phyloP scores from a whole-genome alignment of 1,140 invertebrate species.

The Diplogasteroides magnus region DNA sequence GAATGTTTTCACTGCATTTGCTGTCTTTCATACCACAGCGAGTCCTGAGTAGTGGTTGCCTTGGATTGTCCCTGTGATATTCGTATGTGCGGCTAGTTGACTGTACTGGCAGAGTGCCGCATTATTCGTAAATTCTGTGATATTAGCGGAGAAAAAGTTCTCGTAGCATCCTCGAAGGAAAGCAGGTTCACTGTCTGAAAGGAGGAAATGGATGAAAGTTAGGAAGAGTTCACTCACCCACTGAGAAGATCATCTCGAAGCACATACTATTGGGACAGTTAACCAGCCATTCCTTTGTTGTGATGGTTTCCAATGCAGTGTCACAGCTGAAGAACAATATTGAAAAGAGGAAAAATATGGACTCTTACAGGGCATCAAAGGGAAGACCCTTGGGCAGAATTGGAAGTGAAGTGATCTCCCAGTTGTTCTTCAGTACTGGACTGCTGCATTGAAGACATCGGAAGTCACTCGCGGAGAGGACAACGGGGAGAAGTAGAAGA shows the following conservation, averaged over 20 bases:
- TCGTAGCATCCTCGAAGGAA: background rate
- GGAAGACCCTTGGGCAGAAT: background rate
- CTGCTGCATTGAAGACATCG: slow-evolving; percentile 5
- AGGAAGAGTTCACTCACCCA: background rate
- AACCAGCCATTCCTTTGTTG: background rate
- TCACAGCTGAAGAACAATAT: background rate
- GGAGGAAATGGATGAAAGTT: background rate
- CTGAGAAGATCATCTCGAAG: background rate
- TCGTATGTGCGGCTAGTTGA: background rate
- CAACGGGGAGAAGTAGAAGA: too few relatives aligned
- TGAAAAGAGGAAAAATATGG: background rate
- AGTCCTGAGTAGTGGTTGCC: background rate
- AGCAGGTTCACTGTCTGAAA: background rate
- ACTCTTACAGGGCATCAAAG: background rate
- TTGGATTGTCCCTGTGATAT: background rate
- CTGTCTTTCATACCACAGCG: background rate
- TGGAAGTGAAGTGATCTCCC: slow-evolving; percentile 6
- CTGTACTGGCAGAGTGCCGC: background rate
- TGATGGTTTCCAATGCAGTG: background rate
- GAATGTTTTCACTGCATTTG: background rate
- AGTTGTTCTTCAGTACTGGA: slow-evolving; percentile 1
- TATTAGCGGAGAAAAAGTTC: background rate
- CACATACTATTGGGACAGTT: too few relatives aligned
- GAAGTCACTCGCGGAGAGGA: background rate
- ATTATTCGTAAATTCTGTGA: background rate